A percentile compares a stretch with the other conserved stretches of the same genome.
Conservation (phyloP, 2,113 vertebrate genomes). For the Crotalus tigris region DNA sequence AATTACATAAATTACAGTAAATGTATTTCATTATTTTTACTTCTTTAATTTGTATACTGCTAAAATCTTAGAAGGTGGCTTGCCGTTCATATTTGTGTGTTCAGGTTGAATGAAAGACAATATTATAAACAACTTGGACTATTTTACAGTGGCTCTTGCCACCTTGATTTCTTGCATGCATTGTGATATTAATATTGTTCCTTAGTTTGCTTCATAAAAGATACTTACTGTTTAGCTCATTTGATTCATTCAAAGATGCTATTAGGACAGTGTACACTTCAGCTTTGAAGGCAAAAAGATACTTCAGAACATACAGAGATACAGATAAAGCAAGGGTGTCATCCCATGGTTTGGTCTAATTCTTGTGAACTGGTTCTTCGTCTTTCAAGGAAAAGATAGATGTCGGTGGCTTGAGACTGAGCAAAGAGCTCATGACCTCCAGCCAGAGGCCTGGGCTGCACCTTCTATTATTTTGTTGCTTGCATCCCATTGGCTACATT, state of each 20-base stretch:
- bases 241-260: neutral
- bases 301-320: neutral
- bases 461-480: neutral
- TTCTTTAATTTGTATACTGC: neutral
- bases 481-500: neutral
- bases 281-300: neutral
- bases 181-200: neutral
- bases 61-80: neutral
- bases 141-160: neutral
- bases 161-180: neutral
- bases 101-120: neutral
- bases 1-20: neutral
- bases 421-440: neutral
- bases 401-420: neutral
- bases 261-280: neutral
- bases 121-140: neutral
- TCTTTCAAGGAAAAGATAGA: neutral
- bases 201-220: neutral
- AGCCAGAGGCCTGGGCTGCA: neutral
- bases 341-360: neutral
- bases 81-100: neutral
- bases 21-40: neutral
- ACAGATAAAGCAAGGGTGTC: neutral
- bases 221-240: neutral
- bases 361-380: neutral